phyloP scores from a whole-genome alignment of 2,888 invertebrate species.

The Tineola bisselliella region DNA sequence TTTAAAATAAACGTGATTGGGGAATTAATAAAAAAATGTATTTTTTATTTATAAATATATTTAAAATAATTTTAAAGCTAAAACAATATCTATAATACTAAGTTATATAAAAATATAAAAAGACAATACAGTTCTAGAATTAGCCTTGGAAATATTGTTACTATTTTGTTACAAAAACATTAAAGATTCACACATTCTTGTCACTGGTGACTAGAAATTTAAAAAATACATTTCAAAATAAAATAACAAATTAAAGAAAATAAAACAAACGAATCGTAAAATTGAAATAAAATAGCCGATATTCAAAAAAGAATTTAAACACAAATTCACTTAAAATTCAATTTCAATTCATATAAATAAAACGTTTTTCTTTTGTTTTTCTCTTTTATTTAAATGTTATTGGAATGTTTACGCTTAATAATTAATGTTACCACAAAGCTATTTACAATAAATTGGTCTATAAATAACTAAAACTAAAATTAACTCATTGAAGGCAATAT shows the following conservation, averaged over 20 bases:
- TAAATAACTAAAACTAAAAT: background rate
- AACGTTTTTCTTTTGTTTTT: no score
- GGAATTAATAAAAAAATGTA: no score
- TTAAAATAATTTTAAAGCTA: background rate
- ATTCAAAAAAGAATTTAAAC: no score
- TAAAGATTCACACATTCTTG: constrained; percentile 16
- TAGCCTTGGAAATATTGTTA: background rate
- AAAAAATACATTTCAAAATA: constrained; percentile 13
- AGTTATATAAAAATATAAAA: background rate
- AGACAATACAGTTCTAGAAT: background rate
- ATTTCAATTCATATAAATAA: no score
- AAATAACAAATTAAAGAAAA: background rate
- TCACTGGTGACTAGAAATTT: constrained; percentile 36
- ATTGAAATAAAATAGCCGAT: no score
- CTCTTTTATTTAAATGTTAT: no score
- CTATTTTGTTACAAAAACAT: background rate
- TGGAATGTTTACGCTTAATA: no score
- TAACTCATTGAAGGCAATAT: background rate
- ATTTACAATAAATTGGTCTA: background rate
- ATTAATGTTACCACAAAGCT: no score
- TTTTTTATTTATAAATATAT: background rate
- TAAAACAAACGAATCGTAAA: no score
- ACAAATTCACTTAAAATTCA: no score
- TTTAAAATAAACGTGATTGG: no score
- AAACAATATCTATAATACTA: background rate